These are phyloP conservation scores for Neosilurus hyrtlii DNA, from an alignment of 2,797 vertebrate genomes.

Conservation along the genomic window DNA sequence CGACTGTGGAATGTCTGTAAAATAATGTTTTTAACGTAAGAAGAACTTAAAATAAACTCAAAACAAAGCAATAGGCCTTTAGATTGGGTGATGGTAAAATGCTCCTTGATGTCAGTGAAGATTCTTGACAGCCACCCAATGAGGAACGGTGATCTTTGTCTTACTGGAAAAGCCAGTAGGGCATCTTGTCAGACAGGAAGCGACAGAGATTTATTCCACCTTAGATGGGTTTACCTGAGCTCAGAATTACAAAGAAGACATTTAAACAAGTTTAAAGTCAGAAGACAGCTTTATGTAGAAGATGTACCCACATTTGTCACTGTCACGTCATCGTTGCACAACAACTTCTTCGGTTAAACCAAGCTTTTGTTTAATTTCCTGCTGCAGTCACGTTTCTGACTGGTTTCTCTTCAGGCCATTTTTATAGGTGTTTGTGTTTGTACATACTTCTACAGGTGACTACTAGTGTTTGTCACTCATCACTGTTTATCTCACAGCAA, in stretches of 20 bases:
- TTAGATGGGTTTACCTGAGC: conserved; percentile 67
- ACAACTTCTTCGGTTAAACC: conserved; percentile 11
- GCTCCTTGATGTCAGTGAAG: conserved; percentile 64
- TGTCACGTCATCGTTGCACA: conserved; percentile 39
- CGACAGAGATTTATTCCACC: conserved; percentile 74
- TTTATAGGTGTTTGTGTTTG: not conserved
- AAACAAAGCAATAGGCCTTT: conserved; percentile 47
- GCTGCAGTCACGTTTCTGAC: not conserved
- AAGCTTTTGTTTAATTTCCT: not conserved
- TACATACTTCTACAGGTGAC: not conserved
- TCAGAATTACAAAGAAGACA: conserved; percentile 58
- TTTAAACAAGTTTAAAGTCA: conserved; percentile 7
- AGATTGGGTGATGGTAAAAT: conserved; percentile 43
- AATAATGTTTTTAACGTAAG: not conserved
- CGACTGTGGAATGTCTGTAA: not conserved
- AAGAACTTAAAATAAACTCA: not conserved
- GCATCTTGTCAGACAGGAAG: conserved; percentile 64
- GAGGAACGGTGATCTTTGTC: conserved; percentile 42
- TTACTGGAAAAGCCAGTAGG: conserved; percentile 73
- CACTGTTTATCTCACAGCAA: conserved; percentile 76
- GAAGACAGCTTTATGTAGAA: conserved; percentile 21
- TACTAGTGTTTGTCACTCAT: not conserved
- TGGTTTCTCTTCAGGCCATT: conserved; percentile 9
- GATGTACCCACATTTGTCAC: conserved; percentile 48
- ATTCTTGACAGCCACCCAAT: conserved; percentile 58